Percentiles rank a stretch among this genome's conserved stretches.
Conservation (phyloP, 1,140 invertebrate species). For the Drosophila lini region DNA sequence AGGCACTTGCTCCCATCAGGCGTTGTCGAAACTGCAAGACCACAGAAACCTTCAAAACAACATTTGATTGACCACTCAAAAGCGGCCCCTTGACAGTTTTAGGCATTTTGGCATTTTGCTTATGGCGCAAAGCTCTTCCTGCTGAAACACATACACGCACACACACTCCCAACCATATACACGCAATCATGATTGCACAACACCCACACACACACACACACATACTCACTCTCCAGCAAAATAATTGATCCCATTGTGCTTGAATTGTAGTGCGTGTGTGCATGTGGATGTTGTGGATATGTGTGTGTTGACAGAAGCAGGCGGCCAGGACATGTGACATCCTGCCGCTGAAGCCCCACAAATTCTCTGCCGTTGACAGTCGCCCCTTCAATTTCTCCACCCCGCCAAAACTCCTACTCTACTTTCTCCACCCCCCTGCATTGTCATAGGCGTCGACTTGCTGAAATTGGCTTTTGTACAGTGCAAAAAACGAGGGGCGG, state of each 20-base stretch:
- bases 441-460: constrained; percentile 60
- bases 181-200: constrained; percentile 65
- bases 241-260: constrained; percentile 81
- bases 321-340: constrained; percentile 60
- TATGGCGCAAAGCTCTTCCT: constrained; percentile 44
- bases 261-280: constrained; percentile 59
- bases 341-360: constrained; percentile 52
- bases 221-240: constrained; percentile 35
- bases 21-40: constrained; percentile 52
- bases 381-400: constrained; percentile 7
- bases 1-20: not conserved
- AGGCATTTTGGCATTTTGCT: constrained; percentile 57
- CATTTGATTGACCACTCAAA: constrained; percentile 79
- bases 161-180: not conserved
- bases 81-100: constrained; percentile 50
- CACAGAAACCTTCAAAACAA: constrained; percentile 73
- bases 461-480: constrained; percentile 58
- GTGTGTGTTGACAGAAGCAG: constrained; percentile 64
- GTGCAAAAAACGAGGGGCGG: not conserved
- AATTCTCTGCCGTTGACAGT: constrained; percentile 69
- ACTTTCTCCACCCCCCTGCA: constrained; percentile 1
- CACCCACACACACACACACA: constrained; percentile 25
- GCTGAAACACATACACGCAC: not conserved
- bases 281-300: not conserved
- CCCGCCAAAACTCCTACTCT: constrained; percentile 1